Conservation (phyloP, 2,797 vertebrate genomes). For the Cryptoblepharus egeriae region DNA sequence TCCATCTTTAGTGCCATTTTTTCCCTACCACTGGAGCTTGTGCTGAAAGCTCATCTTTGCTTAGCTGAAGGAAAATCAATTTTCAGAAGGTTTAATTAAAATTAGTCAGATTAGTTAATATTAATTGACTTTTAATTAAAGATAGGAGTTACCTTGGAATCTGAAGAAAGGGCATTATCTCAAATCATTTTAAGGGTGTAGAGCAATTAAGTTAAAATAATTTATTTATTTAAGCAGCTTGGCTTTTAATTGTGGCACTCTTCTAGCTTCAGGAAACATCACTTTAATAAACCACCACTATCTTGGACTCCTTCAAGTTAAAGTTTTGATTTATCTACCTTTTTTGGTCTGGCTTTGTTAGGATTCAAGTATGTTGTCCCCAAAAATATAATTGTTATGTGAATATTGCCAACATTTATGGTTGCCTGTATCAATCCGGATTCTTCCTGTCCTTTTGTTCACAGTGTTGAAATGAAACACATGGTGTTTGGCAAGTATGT, state of each 20-base stretch:
- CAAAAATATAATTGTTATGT: conserved; percentile 43
- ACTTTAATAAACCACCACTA: conserved; percentile 28
- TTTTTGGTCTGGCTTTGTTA: conserved; percentile 53
- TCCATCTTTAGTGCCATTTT: not conserved
- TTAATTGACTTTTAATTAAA: conserved; percentile 79
- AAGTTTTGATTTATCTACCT: conserved; percentile 34
- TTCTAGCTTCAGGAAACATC: conserved; percentile 48
- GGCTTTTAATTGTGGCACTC: conserved; percentile 40
- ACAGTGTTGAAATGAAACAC: conserved; percentile 50
- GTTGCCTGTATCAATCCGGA: conserved; percentile 44
- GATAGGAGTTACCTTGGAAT: conserved; percentile 77
- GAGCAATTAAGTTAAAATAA: conserved; percentile 65
- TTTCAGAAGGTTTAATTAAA: conserved; percentile 77
- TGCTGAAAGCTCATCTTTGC: conserved; percentile 59
- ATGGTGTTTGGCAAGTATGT: conserved; percentile 41
- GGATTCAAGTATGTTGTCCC: conserved; percentile 33
- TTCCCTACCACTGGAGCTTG: conserved; percentile 12
- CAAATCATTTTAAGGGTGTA: conserved; percentile 49
- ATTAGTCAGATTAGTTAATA: conserved; percentile 77
- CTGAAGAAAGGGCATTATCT: conserved; percentile 57
- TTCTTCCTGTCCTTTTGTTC: conserved; percentile 42
- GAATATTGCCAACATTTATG: conserved; percentile 41
- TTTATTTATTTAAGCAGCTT: conserved; percentile 62
- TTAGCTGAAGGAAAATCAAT: conserved; percentile 72
- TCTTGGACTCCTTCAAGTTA: not conserved